phyloP scores from a whole-genome alignment of 1,140 invertebrate species.

The Dendrolimus kikuchii region DNA sequence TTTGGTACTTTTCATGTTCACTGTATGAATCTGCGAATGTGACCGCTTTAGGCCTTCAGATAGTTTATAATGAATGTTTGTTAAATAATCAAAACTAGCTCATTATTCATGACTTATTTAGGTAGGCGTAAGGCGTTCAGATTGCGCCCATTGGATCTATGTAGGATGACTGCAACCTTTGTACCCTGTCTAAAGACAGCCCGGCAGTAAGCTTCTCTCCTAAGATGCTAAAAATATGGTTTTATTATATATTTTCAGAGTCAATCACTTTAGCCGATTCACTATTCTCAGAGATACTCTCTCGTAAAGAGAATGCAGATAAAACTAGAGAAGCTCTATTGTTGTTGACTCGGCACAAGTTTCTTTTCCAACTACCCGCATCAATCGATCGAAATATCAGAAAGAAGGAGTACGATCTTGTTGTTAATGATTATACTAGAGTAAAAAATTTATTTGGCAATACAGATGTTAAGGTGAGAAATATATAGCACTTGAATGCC shows the following conservation, averaged over 20 bases:
- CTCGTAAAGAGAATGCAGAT: conserved; percentile 95
- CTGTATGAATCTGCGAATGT: too few relatives aligned
- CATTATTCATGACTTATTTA: too few relatives aligned
- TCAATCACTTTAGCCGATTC: conserved; percentile 93
- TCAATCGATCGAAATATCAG: conserved; percentile 95
- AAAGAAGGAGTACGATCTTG: conserved; percentile 96
- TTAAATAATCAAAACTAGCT: too few relatives aligned
- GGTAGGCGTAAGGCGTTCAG: too few relatives aligned
- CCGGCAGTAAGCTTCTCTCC: too few relatives aligned
- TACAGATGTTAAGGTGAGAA: conserved; percentile 86
- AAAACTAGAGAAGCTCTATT: conserved; percentile 95
- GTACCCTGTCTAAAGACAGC: too few relatives aligned
- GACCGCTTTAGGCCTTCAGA: too few relatives aligned
- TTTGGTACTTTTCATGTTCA: too few relatives aligned
- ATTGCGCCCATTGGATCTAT: too few relatives aligned
- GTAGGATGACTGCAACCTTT: too few relatives aligned
- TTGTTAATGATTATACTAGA: conserved; percentile 97
- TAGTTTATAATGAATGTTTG: too few relatives aligned
- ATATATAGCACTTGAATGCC: conserved; percentile 2
- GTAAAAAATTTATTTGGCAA: conserved; percentile 97
- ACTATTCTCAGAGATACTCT: conserved; percentile 94
- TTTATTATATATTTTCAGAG: conserved; percentile 71
- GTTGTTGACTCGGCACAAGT: conserved; percentile 88
- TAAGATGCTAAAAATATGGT: not conserved
- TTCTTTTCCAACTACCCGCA: conserved; percentile 95